Base-by-base conservation (phyloP, 2,888 invertebrate genomes). In the Lycophotia porphyrea region DNA sequence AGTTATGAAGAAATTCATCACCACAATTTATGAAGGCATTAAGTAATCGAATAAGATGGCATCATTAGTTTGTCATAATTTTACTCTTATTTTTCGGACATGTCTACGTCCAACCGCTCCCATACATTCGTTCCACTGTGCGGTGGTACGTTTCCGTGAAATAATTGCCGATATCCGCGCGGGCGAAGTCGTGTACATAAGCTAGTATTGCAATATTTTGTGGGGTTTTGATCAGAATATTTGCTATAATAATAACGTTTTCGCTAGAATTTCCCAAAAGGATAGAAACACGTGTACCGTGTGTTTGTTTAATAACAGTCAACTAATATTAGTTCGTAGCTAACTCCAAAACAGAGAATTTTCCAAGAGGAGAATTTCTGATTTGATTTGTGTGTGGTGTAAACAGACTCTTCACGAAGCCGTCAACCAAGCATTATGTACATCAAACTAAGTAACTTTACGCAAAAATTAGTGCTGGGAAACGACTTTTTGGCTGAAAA, bases 191-290 rank as follows among this genome's bases (percentile, higher is more conserved):
- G 31, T 15, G 0, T n/a, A 5, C 8, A n/a, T 8, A 39, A n/a
- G 4, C n/a, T 63, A n/a, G 18, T 39, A 1, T 39, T 18, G 15
- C 39, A 73, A 47, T 36, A 78, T 52, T 31, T 44, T 42, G 60
- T 47, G 24, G 34, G 27, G 34, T 49, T 68, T 39, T 27, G 27
- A 80, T 65, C 36, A 36, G 5, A 61, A 71, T 49, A 18, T 31
- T 63, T 31, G 24, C 0, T 70, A 49, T 9, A 7, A 27, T 21
- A 34, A 60, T 21, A 79, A 71, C 11, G 24, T 31, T 42, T 39
- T 36, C 1, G 13, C 44, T 55, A 31, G 2, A 72, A 72, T 80
- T 80, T 55, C 55, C 55, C 55, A 15, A 34, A 42, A 34, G 80
- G 1, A 21, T n/a, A 5, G 5, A 15, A 27, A 2, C 18, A 68